A percentile compares a stretch with the other conserved stretches of the same genome.
phyloP scores from a whole-genome alignment of 64 coral and sea anemone genomes.

The Hydrozoanthus tunicans region DNA sequence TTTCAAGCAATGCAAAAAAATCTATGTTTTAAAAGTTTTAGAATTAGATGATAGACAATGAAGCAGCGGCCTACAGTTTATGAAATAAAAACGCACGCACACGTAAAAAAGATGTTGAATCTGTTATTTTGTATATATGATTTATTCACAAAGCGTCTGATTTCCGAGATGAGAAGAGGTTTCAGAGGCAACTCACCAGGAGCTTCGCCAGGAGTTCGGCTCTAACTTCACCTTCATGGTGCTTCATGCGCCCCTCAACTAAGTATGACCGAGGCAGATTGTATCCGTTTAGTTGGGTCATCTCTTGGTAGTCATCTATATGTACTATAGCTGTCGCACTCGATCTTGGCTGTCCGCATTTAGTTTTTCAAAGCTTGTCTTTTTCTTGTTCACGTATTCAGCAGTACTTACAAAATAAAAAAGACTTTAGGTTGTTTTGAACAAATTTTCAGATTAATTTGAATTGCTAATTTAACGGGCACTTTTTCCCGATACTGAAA shows the following conservation, averaged over 20 bases:
- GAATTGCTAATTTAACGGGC: background rate
- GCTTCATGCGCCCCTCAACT: background rate
- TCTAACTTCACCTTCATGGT: too few relatives aligned
- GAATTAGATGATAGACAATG: too few relatives aligned
- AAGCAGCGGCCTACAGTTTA: too few relatives aligned
- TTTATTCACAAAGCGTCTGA: too few relatives aligned
- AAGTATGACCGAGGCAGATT: background rate
- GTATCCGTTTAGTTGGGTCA: background rate
- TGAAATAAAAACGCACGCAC: too few relatives aligned
- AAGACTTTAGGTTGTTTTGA: too few relatives aligned
- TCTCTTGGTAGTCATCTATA: background rate
- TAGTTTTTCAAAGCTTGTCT: background rate
- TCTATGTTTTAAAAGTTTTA: too few relatives aligned
- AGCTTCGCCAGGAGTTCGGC: background rate
- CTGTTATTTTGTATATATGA: too few relatives aligned
- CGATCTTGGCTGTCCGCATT: background rate
- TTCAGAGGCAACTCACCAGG: background rate
- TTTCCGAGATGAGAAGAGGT: too few relatives aligned
- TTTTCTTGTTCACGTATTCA: background rate
- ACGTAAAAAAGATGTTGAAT: too few relatives aligned
- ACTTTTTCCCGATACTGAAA: too few relatives aligned
- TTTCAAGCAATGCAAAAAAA: too few relatives aligned
- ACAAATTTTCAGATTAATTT: background rate
- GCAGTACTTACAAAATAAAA: background rate
- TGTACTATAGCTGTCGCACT: background rate